Evolutionary conservation across 2,888 invertebrate species (phyloP), one percentile per base, ranked within the genome.

Genomic region (Ferrisia virgata): DNA sequence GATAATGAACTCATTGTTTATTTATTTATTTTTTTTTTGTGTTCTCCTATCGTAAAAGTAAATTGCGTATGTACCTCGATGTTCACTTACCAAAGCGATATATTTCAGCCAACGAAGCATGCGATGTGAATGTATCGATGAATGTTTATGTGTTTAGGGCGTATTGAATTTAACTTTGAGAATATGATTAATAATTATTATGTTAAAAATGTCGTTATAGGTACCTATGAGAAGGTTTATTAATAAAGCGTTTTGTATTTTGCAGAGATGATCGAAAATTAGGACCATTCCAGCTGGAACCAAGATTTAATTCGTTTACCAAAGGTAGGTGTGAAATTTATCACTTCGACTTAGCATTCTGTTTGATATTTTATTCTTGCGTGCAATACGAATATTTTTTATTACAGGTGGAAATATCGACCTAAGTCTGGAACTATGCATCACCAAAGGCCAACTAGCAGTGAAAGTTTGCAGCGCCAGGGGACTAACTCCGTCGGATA

Each of bases 381-480:
- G 36, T 58, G 2, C 2, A 25, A 25, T 58, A 22, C 18, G 3
- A 43, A 15, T 3, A 13, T 28, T 15, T 81, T 18, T 6, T 4
- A 25, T 84, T 84, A 11, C 92, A 87, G 91, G 90, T 86, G 92
- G 92, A 85, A 93, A 92, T 85, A 95, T 96, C 4, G 95, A 96
- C 89, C 92, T 97, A 86, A 95, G 95, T 88, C 91, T 97, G 88
- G 95, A 95, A 85, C 93, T 97, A 87, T 92, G 94, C 87, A 94
- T 97, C 91, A 93, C 95, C 88, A 97, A 97, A 90, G 96, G 96
- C 87, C 95, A 95, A 87, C 91, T 97, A 85, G 96, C 97, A 89
- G 94, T 97, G 31, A 96, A 97, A 90, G 92, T 95, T 36, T 92
- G 94, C 85, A 92, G 92, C 86, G 95, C 93, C 1, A 90, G 92